phyloP scores from a whole-genome alignment of 2,797 vertebrate species.

The Austrolebias charrua region DNA sequence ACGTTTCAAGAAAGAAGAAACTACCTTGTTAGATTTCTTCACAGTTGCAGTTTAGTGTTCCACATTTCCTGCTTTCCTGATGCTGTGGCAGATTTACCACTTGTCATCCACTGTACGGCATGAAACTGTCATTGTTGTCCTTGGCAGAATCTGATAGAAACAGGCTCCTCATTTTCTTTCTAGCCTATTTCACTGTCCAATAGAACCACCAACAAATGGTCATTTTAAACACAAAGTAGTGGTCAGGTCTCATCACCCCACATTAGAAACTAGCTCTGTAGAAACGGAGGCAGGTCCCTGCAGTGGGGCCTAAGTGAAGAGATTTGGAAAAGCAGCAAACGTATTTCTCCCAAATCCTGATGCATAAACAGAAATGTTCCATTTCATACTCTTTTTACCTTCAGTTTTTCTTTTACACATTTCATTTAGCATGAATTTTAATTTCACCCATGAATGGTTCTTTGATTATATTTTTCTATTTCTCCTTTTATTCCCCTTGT shows the following conservation, averaged over 20 bases:
- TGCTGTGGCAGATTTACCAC: conserved; percentile 5
- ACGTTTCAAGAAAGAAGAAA: too few species aligned
- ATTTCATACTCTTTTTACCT: neutral
- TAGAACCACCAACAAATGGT: conserved; percentile 19
- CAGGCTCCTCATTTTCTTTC: conserved; percentile 15
- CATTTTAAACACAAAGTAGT: conserved; percentile 26
- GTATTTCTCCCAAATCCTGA: neutral
- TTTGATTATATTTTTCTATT: neutral
- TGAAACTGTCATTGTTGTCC: too few species aligned
- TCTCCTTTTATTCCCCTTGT: neutral
- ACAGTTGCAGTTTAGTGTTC: neutral
- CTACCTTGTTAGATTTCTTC: neutral
- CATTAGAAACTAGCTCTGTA: conserved; percentile 14
- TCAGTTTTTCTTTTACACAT: neutral
- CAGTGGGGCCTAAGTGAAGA: neutral
- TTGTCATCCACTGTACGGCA: conserved; percentile 9
- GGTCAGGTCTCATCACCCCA: conserved; percentile 21
- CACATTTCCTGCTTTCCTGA: conserved; percentile 5
- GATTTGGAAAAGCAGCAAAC: too few species aligned
- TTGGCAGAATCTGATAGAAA: too few species aligned
- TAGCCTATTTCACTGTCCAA: conserved; percentile 10
- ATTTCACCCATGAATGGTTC: neutral
- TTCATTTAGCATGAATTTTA: neutral
- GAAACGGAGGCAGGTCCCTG: conserved; percentile 5
- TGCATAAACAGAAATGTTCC: neutral